Evolutionary conservation across 2,797 vertebrate species (phyloP).

Genomic region (Paguma larvata): DNA sequence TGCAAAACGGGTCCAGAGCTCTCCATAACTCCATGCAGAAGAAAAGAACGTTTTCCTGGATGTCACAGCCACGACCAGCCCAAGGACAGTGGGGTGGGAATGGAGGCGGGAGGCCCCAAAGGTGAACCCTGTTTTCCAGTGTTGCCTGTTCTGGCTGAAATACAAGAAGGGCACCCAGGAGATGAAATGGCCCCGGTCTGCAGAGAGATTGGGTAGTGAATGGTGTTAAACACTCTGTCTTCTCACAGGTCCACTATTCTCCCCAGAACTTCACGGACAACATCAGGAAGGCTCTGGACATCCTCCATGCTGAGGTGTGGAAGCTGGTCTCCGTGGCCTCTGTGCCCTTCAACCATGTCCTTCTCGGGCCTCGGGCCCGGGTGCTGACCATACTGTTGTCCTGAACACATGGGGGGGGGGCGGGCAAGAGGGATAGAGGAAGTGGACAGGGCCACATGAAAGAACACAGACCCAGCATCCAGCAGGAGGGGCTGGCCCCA

Average conservation of each 20-base stretch:
- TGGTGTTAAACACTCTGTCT: constrained; percentile 15
- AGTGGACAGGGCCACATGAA: neutral
- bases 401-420: too few species aligned
- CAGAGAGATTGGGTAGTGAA: neutral
- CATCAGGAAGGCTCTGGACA: constrained; percentile 86
- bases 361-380: neutral
- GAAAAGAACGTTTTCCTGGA: neutral
- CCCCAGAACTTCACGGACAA: constrained; percentile 85
- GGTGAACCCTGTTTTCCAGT: neutral
- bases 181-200: neutral
- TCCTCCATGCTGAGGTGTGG: constrained; percentile 88
- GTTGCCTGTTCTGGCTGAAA: neutral
- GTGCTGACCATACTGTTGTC: neutral
- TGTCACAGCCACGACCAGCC: neutral
- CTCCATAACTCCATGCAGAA: neutral
- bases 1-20: neutral
- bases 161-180: neutral
- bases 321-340: fast-evolving
- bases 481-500: neutral
- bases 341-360: neutral
- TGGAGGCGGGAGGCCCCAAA: neutral
- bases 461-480: neutral
- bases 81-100: neutral
- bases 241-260: constrained; percentile 82
- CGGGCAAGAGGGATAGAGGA: neutral